Conservation (phyloP, 2,888 invertebrate genomes). For the Agrotis exclamationis region DNA sequence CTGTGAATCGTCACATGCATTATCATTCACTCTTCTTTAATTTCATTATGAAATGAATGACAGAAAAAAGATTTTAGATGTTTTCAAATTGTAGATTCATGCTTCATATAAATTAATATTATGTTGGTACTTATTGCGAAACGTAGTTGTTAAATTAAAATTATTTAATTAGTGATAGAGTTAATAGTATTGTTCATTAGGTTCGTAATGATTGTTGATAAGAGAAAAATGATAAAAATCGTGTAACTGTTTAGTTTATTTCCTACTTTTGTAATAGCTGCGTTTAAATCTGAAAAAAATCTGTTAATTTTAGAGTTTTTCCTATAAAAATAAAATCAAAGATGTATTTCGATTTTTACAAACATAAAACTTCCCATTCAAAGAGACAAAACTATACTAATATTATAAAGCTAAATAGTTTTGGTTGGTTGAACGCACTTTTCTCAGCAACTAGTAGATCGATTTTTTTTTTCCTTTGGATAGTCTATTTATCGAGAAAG, state of each 20-base stretch:
- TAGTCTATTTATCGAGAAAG: too few relatives aligned
- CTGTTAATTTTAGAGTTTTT: too few relatives aligned
- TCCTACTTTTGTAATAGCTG: conserved; percentile 20
- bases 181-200: conserved; percentile 13
- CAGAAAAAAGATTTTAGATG: too few relatives aligned
- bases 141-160: conserved; percentile 3
- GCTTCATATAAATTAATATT: not conserved
- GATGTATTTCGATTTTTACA: not conserved
- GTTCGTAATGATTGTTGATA: conserved; percentile 26
- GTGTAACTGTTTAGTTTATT: conserved; percentile 16
- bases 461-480: too few relatives aligned
- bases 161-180: conserved; percentile 31
- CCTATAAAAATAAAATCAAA: not conserved
- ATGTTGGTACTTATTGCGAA: not conserved
- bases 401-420: too few relatives aligned
- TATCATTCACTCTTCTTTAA: too few relatives aligned
- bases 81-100: not conserved
- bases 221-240: conserved; percentile 8
- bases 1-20: too few relatives aligned
- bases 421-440: too few relatives aligned
- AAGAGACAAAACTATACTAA: not conserved
- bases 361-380: not conserved
- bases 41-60: too few relatives aligned
- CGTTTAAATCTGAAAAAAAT: not conserved
- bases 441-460: too few relatives aligned